A percentile compares a stretch with the other conserved stretches of the same genome.
These are phyloP conservation scores for Bradypodion ventrale DNA, from an alignment of 2,797 vertebrate species.

Conservation along the genomic window DNA sequence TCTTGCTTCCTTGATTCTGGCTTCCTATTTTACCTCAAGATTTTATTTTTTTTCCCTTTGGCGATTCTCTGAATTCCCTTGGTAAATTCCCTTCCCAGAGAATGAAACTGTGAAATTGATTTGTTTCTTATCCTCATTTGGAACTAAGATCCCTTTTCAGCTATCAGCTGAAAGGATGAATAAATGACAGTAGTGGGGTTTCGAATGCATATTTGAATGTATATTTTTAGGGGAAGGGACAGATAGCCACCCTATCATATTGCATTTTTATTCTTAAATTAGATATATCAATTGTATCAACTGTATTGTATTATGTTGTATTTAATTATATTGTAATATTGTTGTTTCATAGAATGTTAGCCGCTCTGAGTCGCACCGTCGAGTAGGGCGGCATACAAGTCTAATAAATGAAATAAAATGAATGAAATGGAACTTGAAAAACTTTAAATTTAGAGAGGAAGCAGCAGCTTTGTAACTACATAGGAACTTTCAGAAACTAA, in stretches of 20 bases:
- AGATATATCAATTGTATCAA: no score
- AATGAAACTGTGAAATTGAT: neutral
- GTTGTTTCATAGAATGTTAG: no score
- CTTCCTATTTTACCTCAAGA: neutral
- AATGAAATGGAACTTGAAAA: neutral
- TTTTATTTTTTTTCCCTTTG: neutral
- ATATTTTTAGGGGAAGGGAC: no score
- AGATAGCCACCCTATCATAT: no score
- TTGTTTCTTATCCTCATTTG: neutral
- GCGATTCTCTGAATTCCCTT: no score
- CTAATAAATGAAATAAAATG: no score
- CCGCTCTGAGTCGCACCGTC: no score
- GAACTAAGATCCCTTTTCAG: neutral
- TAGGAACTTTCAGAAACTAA: neutral
- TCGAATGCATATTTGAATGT: neutral
- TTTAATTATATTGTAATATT: no score
- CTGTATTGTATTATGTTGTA: no score
- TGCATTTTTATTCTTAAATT: no score
- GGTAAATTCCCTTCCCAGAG: no score
- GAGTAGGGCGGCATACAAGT: no score
- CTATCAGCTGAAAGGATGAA: neutral
- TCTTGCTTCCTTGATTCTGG: neutral
- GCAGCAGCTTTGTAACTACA: neutral
- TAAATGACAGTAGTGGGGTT: neutral
- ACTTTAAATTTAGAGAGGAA: neutral